Conservation (phyloP, 2,888 invertebrate genomes). For the Zaprionus lineosus region DNA sequence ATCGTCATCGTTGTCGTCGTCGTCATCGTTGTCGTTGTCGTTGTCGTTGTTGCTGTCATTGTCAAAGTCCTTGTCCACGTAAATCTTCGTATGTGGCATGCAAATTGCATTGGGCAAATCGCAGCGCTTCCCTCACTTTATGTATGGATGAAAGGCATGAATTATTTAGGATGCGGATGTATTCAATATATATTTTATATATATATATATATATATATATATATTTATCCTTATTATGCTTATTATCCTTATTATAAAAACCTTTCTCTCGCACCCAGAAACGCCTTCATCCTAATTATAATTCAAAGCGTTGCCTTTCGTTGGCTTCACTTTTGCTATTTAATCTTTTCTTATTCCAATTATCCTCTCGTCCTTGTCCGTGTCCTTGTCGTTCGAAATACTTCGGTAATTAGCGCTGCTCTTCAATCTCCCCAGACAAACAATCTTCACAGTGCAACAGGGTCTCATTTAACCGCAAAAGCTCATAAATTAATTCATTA, state of each 20-base stretch:
- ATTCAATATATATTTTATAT: neutral
- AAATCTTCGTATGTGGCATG: constrained; percentile 51
- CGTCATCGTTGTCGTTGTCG: constrained; percentile 2
- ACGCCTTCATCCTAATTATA: too few relatives aligned
- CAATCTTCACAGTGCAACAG: constrained; percentile 42
- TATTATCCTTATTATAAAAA: too few relatives aligned
- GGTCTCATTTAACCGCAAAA: constrained; percentile 48
- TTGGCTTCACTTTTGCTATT: neutral
- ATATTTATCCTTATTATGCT: too few relatives aligned
- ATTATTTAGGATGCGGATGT: too few relatives aligned
- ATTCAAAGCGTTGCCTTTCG: constrained; percentile 14
- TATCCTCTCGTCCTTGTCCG: too few relatives aligned
- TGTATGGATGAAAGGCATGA: too few relatives aligned
- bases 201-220: too few relatives aligned
- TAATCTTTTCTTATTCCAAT: constrained; percentile 28
- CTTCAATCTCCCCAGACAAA: constrained; percentile 11
- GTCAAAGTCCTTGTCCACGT: constrained; percentile 19
- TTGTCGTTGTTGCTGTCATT: constrained; percentile 1
- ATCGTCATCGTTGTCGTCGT: neutral
- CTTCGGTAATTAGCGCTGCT: constrained; percentile 40
- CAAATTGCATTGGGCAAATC: constrained; percentile 54
- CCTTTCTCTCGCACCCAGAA: too few relatives aligned
- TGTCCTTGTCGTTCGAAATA: neutral
- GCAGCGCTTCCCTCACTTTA: too few relatives aligned
- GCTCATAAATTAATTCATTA: constrained; percentile 77